Evolutionary conservation across 2,113 vertebrate genomes (phyloP).

Genomic region (Rhizomys pruinosus): DNA sequence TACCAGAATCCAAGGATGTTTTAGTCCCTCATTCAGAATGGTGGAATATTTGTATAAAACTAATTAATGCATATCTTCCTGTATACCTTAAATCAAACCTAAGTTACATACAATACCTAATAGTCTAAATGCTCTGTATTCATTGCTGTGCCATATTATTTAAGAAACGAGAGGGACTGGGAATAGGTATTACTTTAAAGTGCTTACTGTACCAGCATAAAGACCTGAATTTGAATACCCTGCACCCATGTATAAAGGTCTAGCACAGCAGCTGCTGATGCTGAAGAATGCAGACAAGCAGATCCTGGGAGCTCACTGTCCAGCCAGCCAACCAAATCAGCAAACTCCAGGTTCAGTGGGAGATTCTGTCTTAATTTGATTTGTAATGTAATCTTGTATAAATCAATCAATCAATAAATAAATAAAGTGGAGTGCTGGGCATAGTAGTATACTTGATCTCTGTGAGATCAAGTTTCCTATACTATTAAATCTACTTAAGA

Average conservation of each 20-base stretch:
- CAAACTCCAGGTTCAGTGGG: not conserved
- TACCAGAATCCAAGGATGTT: not conserved
- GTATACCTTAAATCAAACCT: not conserved
- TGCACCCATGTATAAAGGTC: not conserved
- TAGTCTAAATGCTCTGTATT: not conserved
- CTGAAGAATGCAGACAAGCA: not conserved
- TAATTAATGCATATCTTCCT: not conserved
- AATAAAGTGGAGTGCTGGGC: no score
- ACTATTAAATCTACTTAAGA: not conserved
- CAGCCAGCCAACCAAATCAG: not conserved
- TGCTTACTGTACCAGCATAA: not conserved
- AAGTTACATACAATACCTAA: not conserved
- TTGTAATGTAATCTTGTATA: no score
- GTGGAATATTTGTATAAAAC: not conserved
- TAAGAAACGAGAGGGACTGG: not conserved
- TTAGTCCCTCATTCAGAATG: not conserved
- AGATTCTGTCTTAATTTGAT: no score
- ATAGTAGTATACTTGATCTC: no score
- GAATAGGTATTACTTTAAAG: not conserved
- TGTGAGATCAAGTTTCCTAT: not conserved
- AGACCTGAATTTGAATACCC: not conserved
- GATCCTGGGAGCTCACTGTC: not conserved
- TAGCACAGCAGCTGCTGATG: not conserved
- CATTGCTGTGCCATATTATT: not conserved
- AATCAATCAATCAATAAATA: no score